These are phyloP conservation scores for Melitaea cinxia DNA, from an alignment of 1,140 invertebrate species.

Conservation along the genomic window DNA sequence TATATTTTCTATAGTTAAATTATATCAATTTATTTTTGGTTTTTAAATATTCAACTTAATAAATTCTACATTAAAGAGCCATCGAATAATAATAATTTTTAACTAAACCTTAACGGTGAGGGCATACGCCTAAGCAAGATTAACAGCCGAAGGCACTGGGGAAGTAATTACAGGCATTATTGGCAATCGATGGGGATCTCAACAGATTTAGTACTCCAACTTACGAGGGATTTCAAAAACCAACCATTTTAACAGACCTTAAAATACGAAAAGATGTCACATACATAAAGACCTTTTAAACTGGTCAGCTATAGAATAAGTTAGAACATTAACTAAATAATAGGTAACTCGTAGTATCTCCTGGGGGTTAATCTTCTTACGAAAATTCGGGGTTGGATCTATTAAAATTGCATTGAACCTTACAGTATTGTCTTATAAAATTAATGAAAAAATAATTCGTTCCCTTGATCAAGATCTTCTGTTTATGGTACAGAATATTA, in stretches of 20 bases:
- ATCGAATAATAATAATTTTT: constrained; percentile 46
- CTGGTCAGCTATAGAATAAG: constrained; percentile 38
- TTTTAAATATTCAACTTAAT: not conserved
- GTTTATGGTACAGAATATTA: no score
- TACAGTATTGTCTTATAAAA: constrained; percentile 2
- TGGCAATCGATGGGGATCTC: constrained; percentile 54
- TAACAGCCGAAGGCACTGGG: constrained; percentile 49
- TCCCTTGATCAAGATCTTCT: no score
- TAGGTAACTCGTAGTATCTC: constrained; percentile 44
- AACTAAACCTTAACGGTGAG: constrained; percentile 44
- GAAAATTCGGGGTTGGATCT: constrained; percentile 35
- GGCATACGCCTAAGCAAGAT: constrained; percentile 50
- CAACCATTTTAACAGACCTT: constrained; percentile 37
- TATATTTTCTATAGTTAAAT: no score
- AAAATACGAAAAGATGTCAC: constrained; percentile 1
- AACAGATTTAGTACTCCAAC: constrained; percentile 52
- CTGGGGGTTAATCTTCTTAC: constrained; percentile 42
- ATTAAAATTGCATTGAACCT: constrained; percentile 29
- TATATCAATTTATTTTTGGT: not conserved
- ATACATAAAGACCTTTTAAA: constrained; percentile 25
- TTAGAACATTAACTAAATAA: constrained; percentile 47
- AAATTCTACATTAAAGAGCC: constrained; percentile 3
- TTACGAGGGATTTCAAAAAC: constrained; percentile 45
- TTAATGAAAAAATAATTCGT: not conserved
- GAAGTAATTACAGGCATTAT: constrained; percentile 58